Evolutionary conservation across 2,797 vertebrate genomes (phyloP), one percentile per base, ranked within the genome.

Genomic region (Cossypha polioptera): DNA sequence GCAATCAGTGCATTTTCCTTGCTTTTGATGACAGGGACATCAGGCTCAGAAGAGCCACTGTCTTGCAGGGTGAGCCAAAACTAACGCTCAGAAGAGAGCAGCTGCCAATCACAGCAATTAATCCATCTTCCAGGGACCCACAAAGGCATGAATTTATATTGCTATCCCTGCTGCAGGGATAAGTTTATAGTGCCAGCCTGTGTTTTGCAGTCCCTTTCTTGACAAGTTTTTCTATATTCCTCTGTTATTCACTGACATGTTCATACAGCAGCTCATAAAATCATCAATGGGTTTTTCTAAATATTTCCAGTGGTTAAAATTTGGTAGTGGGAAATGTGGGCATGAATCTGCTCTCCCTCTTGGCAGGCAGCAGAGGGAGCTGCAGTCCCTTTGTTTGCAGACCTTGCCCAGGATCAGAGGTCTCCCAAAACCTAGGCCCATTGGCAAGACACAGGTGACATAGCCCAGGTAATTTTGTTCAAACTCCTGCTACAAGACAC

Each of bases 331-430:
- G n/a, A 51, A 88, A 81, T 1, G 1, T 0, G 0, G 59, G 19
- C 8, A 10, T 20, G 29, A 48, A 76, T 29, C 38, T 48, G 38
- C 21, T 66, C 20, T 62, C 90, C 40, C 36, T 25, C 63, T 54
- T 2, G 0, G 16, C 57, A 54, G 88, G 57, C 95, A 94, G 86
- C 86, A 97, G 95, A 95, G 93, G 95, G 95, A 92, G 93, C 94
- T 86, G 65, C 54, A 83, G 13, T 36, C 18, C 12, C 35, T 71
- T 28, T 5, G n/a, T 74, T 6, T 6, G 29, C 22, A 76, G 16
- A 59, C 7, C 24, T 31, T 59, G 61, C 22, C 28, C 5, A 33
- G 6, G 3, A 65, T 8, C 48, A 48, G 36, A 81, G 5, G 21
- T 86, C n/a, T 47, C 75, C 48, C 63, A 66, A 82, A 81, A 84